These are phyloP conservation scores for Ruditapes philippinarum DNA, from an alignment of 1,140 invertebrate species.

Conservation along the genomic window DNA sequence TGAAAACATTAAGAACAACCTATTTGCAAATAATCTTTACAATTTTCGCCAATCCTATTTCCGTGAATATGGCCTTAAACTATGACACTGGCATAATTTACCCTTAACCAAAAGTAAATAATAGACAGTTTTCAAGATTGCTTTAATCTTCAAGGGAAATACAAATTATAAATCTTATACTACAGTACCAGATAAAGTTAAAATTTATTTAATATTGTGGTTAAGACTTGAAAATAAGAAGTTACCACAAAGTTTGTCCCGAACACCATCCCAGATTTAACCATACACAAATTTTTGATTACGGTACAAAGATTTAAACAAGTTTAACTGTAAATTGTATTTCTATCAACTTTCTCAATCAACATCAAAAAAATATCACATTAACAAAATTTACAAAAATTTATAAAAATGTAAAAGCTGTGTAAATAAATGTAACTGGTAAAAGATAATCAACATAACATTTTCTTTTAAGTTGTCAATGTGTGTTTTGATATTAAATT, in stretches of 20 bases:
- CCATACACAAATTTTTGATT: too few relatives aligned
- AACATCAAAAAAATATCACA: too few relatives aligned
- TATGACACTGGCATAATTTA: not conserved
- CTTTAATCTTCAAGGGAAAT: not conserved
- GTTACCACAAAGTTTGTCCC: not conserved
- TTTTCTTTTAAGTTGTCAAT: too few relatives aligned
- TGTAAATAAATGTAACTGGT: too few relatives aligned
- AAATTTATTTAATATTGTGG: conserved; percentile 18
- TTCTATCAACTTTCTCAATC: too few relatives aligned
- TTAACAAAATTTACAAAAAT: too few relatives aligned
- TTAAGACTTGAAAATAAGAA: not conserved
- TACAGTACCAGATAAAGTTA: not conserved
- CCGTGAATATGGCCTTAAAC: not conserved
- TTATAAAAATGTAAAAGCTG: too few relatives aligned
- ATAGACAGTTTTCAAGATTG: not conserved
- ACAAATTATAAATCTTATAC: not conserved
- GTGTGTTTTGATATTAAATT: too few relatives aligned
- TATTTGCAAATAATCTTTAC: not conserved
- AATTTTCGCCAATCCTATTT: not conserved
- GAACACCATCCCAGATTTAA: not conserved
- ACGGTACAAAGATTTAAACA: too few relatives aligned
- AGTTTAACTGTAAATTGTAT: too few relatives aligned
- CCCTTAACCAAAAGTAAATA: not conserved
- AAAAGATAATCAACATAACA: too few relatives aligned
- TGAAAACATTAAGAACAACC: not conserved